Base-by-base conservation (phyloP, 2,888 invertebrate genomes). In the Oscheius sp. region DNA sequence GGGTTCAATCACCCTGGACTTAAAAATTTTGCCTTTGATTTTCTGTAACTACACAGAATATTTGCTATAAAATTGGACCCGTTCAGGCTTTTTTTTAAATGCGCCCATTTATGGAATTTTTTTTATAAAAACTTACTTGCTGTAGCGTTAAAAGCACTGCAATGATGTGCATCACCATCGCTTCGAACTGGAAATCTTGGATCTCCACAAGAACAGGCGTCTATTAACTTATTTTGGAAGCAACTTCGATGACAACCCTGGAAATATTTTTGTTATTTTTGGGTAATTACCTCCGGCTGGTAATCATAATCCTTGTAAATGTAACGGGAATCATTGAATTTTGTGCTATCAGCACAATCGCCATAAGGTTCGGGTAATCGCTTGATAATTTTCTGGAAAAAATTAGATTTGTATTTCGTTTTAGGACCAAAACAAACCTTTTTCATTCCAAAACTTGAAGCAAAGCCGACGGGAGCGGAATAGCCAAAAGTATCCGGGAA, bases 401-500 rank as follows among this genome's bases (percentile, higher is more conserved):
- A 63, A n/a, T 69, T 18, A 46, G 68, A 68, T 68, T 63, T n/a
- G 13, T 21, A 58, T 18, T 53, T 29, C 16, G 58, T 9, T 35
- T 6, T 3, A 35, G 35, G 35, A 35, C 35, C 35, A 27, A 46
- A 78, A 35, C 3, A 9, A 35, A 35, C 80, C 78, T 83, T 83
- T 55, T 81, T 81, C 63, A 84, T 78, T 70, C 84, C 84, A 49
- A 84, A 84, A 45, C 78, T 79, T 55, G 76, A 76, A 12, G 81
- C 79, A 72, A 82, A 84, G 29, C 82, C 84, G 72, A 82, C 82
- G 35, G 84, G 84, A 1, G 84, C 84, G 16, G 79, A 80, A 70
- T 82, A 81, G 41, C 84, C 84, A 46, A 84, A 84, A 3, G 84
- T 82, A 56, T 84, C 84, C 13, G 84, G 84, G 74, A 84, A 84